A percentile compares a stretch with the other conserved stretches of the same genome.
Evolutionary conservation across 1,140 invertebrate genomes (phyloP).

Genomic region (Thaumatotibia leucotreta): DNA sequence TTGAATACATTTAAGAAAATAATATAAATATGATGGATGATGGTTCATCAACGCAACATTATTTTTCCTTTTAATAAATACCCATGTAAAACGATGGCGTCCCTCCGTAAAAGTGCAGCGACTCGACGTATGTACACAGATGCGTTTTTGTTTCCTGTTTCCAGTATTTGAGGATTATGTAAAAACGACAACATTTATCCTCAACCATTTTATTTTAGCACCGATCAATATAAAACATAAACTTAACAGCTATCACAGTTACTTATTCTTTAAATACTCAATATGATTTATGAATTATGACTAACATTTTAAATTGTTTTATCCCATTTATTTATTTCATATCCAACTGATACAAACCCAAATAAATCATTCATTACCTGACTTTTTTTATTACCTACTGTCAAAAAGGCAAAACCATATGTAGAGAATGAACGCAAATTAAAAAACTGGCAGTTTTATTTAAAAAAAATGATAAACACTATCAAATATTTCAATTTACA

Average conservation of each 20-base stretch:
- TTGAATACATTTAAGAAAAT: too few relatives aligned
- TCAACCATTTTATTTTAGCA: slow-evolving; percentile 60
- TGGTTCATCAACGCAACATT: too few relatives aligned
- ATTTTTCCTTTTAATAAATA: too few relatives aligned
- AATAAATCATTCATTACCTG: not conserved
- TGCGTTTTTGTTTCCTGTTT: too few relatives aligned
- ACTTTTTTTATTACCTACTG: too few relatives aligned
- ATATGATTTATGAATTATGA: not conserved
- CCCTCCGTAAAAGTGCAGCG: too few relatives aligned
- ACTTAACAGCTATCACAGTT: slow-evolving; percentile 64
- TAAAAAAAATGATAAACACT: not conserved
- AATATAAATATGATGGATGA: too few relatives aligned
- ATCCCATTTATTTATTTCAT: not conserved
- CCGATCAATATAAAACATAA: slow-evolving; percentile 44
- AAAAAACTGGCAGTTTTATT: not conserved
- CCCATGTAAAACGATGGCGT: too few relatives aligned
- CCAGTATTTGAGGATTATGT: too few relatives aligned
- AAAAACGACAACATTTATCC: slow-evolving; percentile 22
- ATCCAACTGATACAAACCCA: not conserved
- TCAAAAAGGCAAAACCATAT: too few relatives aligned
- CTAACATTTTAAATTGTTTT: not conserved
- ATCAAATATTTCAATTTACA: not conserved
- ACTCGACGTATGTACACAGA: too few relatives aligned
- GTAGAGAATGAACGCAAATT: too few relatives aligned
- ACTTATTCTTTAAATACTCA: slow-evolving; percentile 18